phyloP scores from a whole-genome alignment of 2,797 vertebrate species.

The Chelidonichthys spinosus region DNA sequence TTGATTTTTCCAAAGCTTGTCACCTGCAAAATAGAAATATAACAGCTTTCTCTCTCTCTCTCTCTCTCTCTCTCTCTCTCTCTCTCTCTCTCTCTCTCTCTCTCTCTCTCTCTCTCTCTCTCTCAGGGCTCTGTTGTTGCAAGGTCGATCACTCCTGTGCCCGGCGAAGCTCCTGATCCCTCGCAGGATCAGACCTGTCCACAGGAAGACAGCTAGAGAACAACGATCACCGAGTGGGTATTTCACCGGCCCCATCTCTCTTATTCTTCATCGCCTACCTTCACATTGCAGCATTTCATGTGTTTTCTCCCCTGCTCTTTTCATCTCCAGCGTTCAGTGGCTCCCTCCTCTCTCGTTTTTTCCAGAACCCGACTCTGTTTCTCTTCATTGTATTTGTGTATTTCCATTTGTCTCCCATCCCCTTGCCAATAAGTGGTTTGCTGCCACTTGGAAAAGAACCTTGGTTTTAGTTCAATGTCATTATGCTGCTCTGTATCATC shows the following conservation, averaged over 20 bases:
- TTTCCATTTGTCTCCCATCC: slow-evolving; percentile 41
- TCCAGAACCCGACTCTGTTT: not conserved
- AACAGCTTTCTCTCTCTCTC: not conserved
- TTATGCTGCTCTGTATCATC: slow-evolving; percentile 17
- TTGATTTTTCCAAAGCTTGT: slow-evolving; percentile 8
- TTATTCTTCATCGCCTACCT: slow-evolving; percentile 27
- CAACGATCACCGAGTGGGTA: slow-evolving; percentile 55
- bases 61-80: no score
- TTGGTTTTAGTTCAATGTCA: slow-evolving; percentile 35
- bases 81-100: no score
- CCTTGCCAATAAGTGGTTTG: slow-evolving; percentile 32
- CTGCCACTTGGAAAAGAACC: slow-evolving; percentile 53
- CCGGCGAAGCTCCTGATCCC: slow-evolving; percentile 53
- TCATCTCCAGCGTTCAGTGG: slow-evolving; percentile 7
- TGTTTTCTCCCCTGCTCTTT: slow-evolving; percentile 21
- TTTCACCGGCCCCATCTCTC: slow-evolving; percentile 17
- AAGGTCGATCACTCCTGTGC: slow-evolving; percentile 57
- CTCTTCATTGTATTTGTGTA: slow-evolving; percentile 33
- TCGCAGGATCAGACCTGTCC: slow-evolving; percentile 63
- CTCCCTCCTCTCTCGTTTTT: slow-evolving; percentile 13
- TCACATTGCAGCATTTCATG: slow-evolving; percentile 22
- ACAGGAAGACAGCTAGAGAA: slow-evolving; percentile 79
- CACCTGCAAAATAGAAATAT: slow-evolving; percentile 3
- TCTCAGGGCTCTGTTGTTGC: slow-evolving; percentile 57
- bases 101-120: not conserved